Conservation (phyloP, 2,888 invertebrate genomes). For the Horisme vitalbata region DNA sequence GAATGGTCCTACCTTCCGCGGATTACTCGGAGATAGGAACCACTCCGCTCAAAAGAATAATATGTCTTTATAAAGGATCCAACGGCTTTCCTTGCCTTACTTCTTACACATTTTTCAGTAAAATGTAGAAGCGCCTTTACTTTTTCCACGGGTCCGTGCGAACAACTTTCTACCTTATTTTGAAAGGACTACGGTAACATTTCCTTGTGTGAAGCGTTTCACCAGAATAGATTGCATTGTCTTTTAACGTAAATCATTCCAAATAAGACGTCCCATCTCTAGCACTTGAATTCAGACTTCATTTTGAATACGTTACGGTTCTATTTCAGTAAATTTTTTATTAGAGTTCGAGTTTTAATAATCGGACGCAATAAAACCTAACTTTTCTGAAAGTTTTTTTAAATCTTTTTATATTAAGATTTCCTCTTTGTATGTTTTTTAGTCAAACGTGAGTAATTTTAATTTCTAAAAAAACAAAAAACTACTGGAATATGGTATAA, state of each 20-base stretch:
- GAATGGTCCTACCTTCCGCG: constrained; percentile 71
- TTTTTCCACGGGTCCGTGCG: constrained; percentile 37
- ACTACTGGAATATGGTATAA: too few species aligned
- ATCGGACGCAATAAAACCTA: neutral
- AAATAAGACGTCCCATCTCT: constrained; percentile 54
- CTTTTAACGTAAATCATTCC: constrained; percentile 71
- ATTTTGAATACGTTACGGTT: constrained; percentile 27
- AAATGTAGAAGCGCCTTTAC: constrained; percentile 74
- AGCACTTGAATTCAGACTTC: constrained; percentile 43
- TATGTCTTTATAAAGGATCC: constrained; percentile 81
- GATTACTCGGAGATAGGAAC: constrained; percentile 71
- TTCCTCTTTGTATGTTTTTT: too few species aligned
- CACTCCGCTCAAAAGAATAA: constrained; percentile 78
- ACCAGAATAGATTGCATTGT: constrained; percentile 78
- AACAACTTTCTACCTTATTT: constrained; percentile 41
- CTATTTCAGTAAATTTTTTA: constrained; percentile 1
- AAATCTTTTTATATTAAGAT: too few species aligned
- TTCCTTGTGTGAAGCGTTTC: constrained; percentile 28
- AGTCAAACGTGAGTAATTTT: neutral
- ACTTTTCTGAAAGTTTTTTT: neutral
- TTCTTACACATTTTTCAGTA: constrained; percentile 77
- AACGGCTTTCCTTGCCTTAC: constrained; percentile 75
- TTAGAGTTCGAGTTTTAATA: neutral
- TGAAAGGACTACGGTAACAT: constrained; percentile 25
- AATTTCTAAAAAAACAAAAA: too few species aligned